These are phyloP conservation scores for Zeuzera pyrina DNA, from an alignment of 2,888 invertebrate genomes.

Conservation along the genomic window DNA sequence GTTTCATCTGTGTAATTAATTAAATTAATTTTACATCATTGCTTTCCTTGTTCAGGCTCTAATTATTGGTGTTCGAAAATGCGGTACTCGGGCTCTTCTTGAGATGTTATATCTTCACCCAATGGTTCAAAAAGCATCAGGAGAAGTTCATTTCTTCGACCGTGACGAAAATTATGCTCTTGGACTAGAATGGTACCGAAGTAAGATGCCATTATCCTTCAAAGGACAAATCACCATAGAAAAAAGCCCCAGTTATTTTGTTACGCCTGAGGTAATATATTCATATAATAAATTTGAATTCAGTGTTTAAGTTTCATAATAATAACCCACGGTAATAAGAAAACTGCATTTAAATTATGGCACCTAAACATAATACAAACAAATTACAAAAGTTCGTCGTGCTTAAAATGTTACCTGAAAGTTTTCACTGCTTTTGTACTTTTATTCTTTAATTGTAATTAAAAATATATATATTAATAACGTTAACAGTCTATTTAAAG, in stretches of 20 bases:
- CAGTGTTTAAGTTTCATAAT: too few species aligned
- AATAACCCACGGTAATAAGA: too few species aligned
- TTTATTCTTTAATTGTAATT: too few species aligned
- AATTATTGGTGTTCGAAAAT: constrained; percentile 96
- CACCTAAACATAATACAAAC: too few species aligned
- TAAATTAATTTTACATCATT: not conserved
- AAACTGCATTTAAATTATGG: too few species aligned
- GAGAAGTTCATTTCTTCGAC: constrained; percentile 98
- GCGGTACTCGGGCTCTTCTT: constrained; percentile 95
- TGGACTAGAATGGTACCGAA: constrained; percentile 96
- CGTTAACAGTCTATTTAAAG: too few species aligned
- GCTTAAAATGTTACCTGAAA: too few species aligned
- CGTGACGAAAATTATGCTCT: constrained; percentile 92
- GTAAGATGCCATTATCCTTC: constrained; percentile 95
- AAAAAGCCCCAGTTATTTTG: constrained; percentile 98
- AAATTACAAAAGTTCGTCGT: too few species aligned
- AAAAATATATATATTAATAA: too few species aligned
- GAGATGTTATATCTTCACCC: constrained; percentile 97
- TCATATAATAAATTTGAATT: too few species aligned
- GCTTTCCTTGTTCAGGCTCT: constrained; percentile 60
- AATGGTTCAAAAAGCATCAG: constrained; percentile 91
- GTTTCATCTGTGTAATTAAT: not conserved
- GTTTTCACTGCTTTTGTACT: too few species aligned
- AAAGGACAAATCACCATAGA: constrained; percentile 95
- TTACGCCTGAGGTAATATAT: constrained; percentile 94